Evolutionary conservation across 2,888 invertebrate species (phyloP).

Genomic region (Myathropa florea): DNA sequence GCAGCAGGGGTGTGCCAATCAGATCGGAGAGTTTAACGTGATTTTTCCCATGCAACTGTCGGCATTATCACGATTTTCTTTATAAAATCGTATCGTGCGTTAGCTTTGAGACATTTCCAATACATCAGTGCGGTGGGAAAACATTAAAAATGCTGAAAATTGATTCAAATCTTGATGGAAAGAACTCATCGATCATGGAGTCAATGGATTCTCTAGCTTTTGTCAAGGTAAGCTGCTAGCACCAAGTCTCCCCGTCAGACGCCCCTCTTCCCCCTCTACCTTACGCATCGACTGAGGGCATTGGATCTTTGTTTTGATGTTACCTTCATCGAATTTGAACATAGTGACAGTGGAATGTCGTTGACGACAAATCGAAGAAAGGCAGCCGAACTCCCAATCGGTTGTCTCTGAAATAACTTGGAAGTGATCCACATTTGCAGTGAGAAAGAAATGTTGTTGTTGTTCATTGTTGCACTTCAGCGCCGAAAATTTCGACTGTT

Average conservation of each 20-base stretch:
- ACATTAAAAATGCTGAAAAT: slow-evolving; percentile 47
- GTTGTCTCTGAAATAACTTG: slow-evolving; percentile 29
- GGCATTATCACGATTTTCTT: slow-evolving; percentile 17
- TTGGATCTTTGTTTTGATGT: slow-evolving; percentile 2
- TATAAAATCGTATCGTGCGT: not conserved
- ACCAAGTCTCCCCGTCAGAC: slow-evolving; percentile 22
- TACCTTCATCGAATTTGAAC: slow-evolving; percentile 13
- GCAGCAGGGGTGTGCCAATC: slow-evolving; percentile 44
- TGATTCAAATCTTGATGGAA: slow-evolving; percentile 41
- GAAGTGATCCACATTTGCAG: not conserved
- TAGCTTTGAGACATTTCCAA: not conserved
- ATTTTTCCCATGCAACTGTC: slow-evolving; percentile 27
- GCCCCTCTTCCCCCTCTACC: not conserved
- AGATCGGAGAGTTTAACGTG: not conserved
- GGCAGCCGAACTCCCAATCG: not conserved
- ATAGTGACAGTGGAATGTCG: not conserved
- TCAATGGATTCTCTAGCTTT: slow-evolving; percentile 75
- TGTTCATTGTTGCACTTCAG: not conserved
- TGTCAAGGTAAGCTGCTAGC: slow-evolving; percentile 75
- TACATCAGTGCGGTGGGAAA: not conserved
- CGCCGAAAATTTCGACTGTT: not conserved
- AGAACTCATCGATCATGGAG: slow-evolving; percentile 77
- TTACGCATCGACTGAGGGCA: not conserved
- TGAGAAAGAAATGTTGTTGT: not conserved
- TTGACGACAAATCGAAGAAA: not conserved